Evolutionary conservation across 1,140 invertebrate genomes (phyloP).

Genomic region (Macrocentrus cingulum): DNA sequence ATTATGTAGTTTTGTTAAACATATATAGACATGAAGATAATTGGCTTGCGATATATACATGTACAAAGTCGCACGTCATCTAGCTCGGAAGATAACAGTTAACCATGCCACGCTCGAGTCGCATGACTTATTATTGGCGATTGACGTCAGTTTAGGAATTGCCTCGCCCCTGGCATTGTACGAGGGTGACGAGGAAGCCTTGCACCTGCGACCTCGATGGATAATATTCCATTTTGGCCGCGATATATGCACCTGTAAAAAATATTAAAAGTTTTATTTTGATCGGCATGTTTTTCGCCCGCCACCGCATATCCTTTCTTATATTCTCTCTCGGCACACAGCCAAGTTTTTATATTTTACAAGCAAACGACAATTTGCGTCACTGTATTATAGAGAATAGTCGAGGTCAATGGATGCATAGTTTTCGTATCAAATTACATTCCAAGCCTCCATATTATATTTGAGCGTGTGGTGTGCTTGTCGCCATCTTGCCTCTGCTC

Average conservation of each 20-base stretch:
- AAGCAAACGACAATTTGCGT: constrained; percentile 23
- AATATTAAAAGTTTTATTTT: too few relatives aligned
- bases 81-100: neutral
- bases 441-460: constrained; percentile 1
- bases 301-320: constrained; percentile 2
- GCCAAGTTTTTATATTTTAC: constrained; percentile 18
- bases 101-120: neutral
- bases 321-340: constrained; percentile 16
- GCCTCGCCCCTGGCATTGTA: neutral
- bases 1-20: too few relatives aligned
- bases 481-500: neutral
- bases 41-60: neutral
- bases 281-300: too few relatives aligned
- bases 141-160: constrained; percentile 24
- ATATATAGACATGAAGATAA: too few relatives aligned
- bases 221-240: too few relatives aligned
- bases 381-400: constrained; percentile 29
- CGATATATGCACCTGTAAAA: too few relatives aligned
- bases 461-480: neutral
- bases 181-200: neutral
- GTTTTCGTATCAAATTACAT: constrained; percentile 8
- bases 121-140: constrained; percentile 16
- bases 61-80: neutral
- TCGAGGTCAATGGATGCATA: constrained; percentile 16
- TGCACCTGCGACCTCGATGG: too few relatives aligned